Evolutionary conservation across 2,113 vertebrate species (phyloP), one percentile per base, ranked within the genome.

Genomic region (Hypomesus transpacificus): DNA sequence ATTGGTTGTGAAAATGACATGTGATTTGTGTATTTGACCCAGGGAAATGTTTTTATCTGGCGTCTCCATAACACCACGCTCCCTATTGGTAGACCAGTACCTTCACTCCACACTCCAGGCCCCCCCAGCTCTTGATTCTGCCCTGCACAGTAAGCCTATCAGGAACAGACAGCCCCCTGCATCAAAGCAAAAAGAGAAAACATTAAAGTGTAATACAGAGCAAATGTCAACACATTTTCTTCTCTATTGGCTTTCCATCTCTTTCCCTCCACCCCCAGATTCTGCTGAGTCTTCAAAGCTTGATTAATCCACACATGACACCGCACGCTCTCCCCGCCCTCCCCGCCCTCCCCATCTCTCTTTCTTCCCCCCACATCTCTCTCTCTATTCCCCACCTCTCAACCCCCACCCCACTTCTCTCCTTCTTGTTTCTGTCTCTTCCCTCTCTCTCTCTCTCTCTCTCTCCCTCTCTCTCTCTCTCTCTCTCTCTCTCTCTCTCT

Each of bases 181-280:
- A 68, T 79, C 53, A 72, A 78, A 77, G 65, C 16, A 71, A 60
- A 77, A 51, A 79, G 39, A 71, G 63, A 71, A 77, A 75, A 60
- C 74, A 81, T 80, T 72, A 79, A 82, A 83, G 67, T 69, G 70
- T 79, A 82, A 81, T 70, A 60, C 68, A 69, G 71, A 78, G 79
- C 75, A 85, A 84, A 78, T 77, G 78, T 80, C 80, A 84, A 81
- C 82, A 76, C 75, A 9, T 84, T 78, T 64, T 68, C 64, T 80
- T 82, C 73, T 82, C 73, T 74, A 14, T 21, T 51, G 61, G 59
- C 68, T 83, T 82, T 76, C 60, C 52, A 63, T 80, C 76, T 82
- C 56, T 86, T 82, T 79, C 54, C 72, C 54, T 73, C 57, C 63
- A 24, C 53, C 20, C 66, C 56, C 31, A 80, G 78, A 80, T 82